phyloP scores from a whole-genome alignment of 2,113 vertebrate genomes.

The Naja naja region DNA sequence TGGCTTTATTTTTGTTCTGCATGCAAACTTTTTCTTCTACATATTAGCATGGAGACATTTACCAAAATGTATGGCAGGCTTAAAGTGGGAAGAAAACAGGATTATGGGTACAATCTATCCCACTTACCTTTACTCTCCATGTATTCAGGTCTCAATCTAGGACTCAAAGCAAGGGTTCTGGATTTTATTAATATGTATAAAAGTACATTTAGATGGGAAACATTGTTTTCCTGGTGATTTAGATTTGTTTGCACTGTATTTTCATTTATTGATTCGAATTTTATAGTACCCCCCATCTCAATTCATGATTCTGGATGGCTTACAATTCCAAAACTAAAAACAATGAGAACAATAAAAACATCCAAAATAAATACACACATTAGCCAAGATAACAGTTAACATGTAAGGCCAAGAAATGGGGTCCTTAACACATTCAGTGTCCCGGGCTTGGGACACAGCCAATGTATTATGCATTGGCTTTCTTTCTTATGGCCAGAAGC shows the following conservation, averaged over 20 bases:
- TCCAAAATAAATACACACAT: background rate
- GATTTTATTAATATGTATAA: background rate
- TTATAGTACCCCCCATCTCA: background rate
- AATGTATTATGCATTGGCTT: background rate
- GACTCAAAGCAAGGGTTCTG: background rate
- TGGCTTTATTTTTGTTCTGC: background rate
- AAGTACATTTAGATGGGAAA: background rate
- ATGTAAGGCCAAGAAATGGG: background rate
- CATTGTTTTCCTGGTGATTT: background rate
- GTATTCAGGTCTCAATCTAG: background rate
- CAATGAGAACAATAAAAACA: background rate
- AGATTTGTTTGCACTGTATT: background rate
- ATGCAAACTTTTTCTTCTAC: background rate
- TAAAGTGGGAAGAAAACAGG: background rate
- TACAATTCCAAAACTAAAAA: background rate
- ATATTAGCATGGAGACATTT: background rate
- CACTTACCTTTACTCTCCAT: background rate
- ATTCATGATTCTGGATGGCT: background rate
- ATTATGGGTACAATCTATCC: background rate
- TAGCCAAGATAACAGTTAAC: background rate
- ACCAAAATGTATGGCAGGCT: background rate
- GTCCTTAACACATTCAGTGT: background rate
- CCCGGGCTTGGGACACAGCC: background rate
- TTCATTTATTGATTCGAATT: background rate
- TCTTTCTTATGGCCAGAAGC: background rate